Conservation (phyloP, 2,113 vertebrate genomes). For the Saccopteryx bilineata region DNA sequence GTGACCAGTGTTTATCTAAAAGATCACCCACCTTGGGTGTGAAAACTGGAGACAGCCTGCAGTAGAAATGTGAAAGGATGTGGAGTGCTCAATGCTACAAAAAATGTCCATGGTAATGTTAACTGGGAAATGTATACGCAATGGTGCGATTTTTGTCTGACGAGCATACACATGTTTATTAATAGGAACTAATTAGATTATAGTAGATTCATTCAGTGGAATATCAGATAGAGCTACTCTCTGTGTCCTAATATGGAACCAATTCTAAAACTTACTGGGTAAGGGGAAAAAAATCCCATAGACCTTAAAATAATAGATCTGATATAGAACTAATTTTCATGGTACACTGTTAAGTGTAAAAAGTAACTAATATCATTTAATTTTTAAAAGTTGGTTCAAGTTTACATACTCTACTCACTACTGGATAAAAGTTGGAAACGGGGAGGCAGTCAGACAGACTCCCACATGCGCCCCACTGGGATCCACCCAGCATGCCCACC, state of each 20-base stretch:
- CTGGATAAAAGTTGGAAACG: background rate
- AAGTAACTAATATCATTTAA: background rate
- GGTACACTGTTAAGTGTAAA: background rate
- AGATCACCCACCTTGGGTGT: background rate
- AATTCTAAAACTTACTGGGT: background rate
- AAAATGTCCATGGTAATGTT: slow-evolving; percentile 15
- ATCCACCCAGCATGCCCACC: too few relatives aligned
- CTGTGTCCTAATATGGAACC: background rate
- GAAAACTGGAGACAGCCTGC: background rate
- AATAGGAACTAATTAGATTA: slow-evolving; percentile 28
- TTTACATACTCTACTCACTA: background rate
- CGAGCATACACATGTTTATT: background rate
- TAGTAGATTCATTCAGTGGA: background rate
- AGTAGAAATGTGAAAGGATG: background rate
- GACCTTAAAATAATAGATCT: background rate
- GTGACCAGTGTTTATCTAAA: slow-evolving; percentile 7
- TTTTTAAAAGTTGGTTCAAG: background rate
- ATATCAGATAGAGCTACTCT: background rate
- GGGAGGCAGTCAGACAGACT: too few relatives aligned
- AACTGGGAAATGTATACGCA: background rate
- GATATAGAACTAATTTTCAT: slow-evolving; percentile 23
- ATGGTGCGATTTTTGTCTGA: slow-evolving; percentile 29
- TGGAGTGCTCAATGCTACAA: background rate
- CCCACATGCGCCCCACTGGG: too few relatives aligned
- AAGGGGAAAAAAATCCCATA: background rate